Base-by-base conservation (phyloP, 2,888 invertebrate genomes). In the Phengaris alcon region DNA sequence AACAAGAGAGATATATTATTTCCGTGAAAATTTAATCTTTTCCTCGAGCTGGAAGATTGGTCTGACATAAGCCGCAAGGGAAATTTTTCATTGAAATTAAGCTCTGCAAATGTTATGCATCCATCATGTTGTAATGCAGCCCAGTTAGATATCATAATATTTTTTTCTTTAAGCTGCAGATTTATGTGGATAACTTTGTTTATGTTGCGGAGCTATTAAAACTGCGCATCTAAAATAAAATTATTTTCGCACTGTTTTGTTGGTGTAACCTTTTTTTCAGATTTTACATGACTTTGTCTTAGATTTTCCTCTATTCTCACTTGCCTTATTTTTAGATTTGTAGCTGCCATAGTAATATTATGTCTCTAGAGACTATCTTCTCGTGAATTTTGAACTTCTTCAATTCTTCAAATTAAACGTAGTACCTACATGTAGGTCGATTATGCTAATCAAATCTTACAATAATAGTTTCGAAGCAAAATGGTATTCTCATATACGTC, bases 1-100 rank as follows among this genome's bases (percentile, higher is more conserved):
- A 54, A 73, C 57, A 73, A 48, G 46, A 54, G 8, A n/a, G 74
- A 74, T 74, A 59, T 74, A 57, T 57, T 69, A 54, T 68, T 74
- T 44, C 68, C 68, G 52, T 68, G 74, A 77, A 77, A 73, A 73
- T 70, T 75, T 75, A 77, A 77, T 77, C 77, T 79, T 77, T 75
- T 73, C 75, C 76, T 77, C 70, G 70, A 35, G 64, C 77, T 77
- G 75, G 77, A 79, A 80, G 77, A 79, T 77, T 68, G 54, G 22
- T 54, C 77, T 77, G 80, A 80, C 79, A 77, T 77, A 80, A 79
- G 85, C 82, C 91, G 82, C 90, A 74, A 77, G 91, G 91, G 91
- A 90, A 90, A 90, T 90, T 90, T 89, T 89, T 90, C 89, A 90
- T 88, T 88, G 87, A 86, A 90, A 89, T 86, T 86, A 84, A 84